Evolutionary conservation across 1,140 invertebrate species (phyloP).

Genomic region (Heliothis subflexa): DNA sequence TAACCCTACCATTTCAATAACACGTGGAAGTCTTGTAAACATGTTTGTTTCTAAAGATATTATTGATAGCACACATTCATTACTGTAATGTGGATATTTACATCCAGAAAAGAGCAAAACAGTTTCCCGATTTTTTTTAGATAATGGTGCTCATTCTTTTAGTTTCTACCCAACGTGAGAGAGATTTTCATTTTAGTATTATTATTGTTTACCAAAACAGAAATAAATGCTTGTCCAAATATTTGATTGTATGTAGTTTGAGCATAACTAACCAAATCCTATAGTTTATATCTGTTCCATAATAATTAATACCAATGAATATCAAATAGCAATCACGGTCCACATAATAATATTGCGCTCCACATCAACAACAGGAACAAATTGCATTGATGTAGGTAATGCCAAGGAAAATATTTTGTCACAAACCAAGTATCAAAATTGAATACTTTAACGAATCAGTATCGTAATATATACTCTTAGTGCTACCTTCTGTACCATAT

Average conservation of each 20-base stretch:
- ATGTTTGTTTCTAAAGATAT: constrained; percentile 42
- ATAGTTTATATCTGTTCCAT: background rate
- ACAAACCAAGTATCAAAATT: no score
- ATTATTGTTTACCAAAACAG: no score
- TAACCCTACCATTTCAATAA: constrained; percentile 11
- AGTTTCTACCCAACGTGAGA: no score
- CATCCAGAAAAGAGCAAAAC: background rate
- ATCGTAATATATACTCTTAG: background rate
- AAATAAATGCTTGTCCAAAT: no score
- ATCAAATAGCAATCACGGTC: constrained; percentile 5
- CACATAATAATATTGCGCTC: background rate
- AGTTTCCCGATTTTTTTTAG: background rate
- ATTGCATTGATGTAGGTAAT: background rate
- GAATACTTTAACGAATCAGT: background rate
- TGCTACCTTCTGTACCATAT: constrained; percentile 21
- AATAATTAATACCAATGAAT: constrained; percentile 16
- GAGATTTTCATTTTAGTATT: no score
- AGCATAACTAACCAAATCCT: no score
- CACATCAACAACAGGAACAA: background rate
- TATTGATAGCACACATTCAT: background rate
- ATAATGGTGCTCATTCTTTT: background rate
- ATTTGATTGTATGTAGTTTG: no score
- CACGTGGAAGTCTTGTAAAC: constrained; percentile 24
- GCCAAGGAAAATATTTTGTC: no score
- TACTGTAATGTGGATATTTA: constrained; percentile 6